Base-by-base conservation (phyloP, 2,888 invertebrate genomes). In the Polymixis lichenea region DNA sequence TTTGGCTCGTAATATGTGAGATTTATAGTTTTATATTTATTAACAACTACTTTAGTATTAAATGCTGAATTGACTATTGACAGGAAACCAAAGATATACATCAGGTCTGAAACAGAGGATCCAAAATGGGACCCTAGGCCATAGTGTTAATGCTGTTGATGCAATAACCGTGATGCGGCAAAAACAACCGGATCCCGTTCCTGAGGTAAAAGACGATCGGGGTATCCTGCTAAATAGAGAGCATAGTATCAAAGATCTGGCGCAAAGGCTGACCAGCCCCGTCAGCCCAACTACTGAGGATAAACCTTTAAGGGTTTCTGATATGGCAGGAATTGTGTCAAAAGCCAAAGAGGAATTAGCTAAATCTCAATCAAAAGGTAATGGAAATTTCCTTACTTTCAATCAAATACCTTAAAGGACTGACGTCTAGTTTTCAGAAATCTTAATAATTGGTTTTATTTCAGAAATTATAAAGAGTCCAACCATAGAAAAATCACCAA, bases 331-430 rank as follows among this genome's bases (percentile, higher is more conserved):
- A 66, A 97, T 99, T 87, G 98, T 99, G 86, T 98, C 98, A 72
- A 99, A 99, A 96, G 99, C 99, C 91, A 99, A 99, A 97, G 98
- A 99, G 94, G 99, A 98, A 88, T 96, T 99, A 89, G 98, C 98
- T 28, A 98, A 98, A 94, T 98, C 98, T 77, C 98, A 98, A 93
- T 98, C 98, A 82, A 98, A 98, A 95, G 98, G 97, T 92, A 97
- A 84, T 38, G 0, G 0, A 61, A 28, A 3, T n/a, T 38, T 25
- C 2, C 4, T 73, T 19, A 19, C 1, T 32, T 43, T 32, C 28
- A 62, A 19, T 19, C 2, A 53, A 38, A 38, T 53, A n/a, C 11
- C 17, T 32, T n/a, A 32, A 15, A 22, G 19, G 46, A 11, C 4
- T 28, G 17, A 2, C 3, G 11, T 38, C 64, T n/a, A 9, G 17